Base-by-base conservation (phyloP, 2,113 vertebrate genomes). In the Catharus bicknelli region DNA sequence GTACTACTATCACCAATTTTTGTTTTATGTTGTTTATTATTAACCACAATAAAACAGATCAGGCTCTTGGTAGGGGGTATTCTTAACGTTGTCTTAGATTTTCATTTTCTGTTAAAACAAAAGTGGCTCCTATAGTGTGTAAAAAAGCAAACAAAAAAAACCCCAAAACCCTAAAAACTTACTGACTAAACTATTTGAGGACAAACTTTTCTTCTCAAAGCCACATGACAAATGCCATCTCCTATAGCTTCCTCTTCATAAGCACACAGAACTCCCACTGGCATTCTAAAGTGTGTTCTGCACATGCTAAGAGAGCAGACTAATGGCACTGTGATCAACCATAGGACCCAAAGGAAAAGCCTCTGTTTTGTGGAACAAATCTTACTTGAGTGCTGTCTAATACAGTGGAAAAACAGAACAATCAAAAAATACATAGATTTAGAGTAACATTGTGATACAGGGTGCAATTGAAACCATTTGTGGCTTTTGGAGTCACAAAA, bases 181-280 rank as follows among this genome's bases (percentile, higher is more conserved):
- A 43, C 34, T 74, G 50, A 91, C 83, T 19, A 13, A 90, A 90
- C 13, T 88, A 29, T 79, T 66, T 90, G 29, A n/a, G 43, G 43
- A 63, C 15, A 92, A 92, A 78, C 77, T 75, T 93, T 91, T 94
- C 40, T 79, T 91, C 75, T 90, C n/a, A 26, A 42, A 22, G 29
- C 30, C 72, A 86, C 73, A 69, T 73, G 90, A 61, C 29, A 69
- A 83, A 42, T 69, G 50, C 36, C 45, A 88, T 36, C n/a, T 95
- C 61, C 51, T 51, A 54, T n/a, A 81, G 23, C 21, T 27, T 78
- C 5, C 9, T 90, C 36, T 93, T 40, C 12, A 61, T 13, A 45
- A 1, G 2, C 21, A 34, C 66, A 12, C 38, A 81, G 17, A 91
- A 86, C 57, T 88, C 29, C 29, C 68, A 40, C 48, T 79, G 92